Evolutionary conservation across 2,888 invertebrate genomes (phyloP).

Genomic region (Anagyrus pseudococci): DNA sequence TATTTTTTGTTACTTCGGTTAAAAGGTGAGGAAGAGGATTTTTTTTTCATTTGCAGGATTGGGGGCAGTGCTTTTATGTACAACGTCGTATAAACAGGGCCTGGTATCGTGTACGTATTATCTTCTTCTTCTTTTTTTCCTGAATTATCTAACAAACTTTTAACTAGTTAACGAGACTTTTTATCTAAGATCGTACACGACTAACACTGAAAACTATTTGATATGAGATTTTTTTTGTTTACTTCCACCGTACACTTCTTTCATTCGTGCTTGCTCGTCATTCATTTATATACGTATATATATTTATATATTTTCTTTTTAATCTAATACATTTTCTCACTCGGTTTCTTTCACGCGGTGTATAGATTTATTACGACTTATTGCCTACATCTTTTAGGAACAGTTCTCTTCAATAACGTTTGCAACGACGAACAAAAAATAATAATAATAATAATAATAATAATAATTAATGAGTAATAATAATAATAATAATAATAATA

Average conservation of each 20-base stretch:
- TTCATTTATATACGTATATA: conserved; percentile 24
- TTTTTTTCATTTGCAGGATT: too few relatives aligned
- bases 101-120: conserved; percentile 58
- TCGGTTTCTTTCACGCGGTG: conserved; percentile 17
- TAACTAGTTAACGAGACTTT: conserved; percentile 62
- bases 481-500: conserved; percentile 24
- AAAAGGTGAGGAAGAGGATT: conserved; percentile 15
- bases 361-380: conserved; percentile 54
- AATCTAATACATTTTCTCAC: neutral
- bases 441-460: conserved; percentile 29
- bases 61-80: conserved; percentile 60
- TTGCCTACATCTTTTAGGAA: conserved; percentile 61
- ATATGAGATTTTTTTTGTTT: conserved; percentile 60
- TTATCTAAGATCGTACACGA: conserved; percentile 59
- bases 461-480: conserved; percentile 34
- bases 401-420: conserved; percentile 59
- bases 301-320: conserved; percentile 12
- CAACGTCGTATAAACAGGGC: conserved; percentile 59
- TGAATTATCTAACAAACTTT: conserved; percentile 59
- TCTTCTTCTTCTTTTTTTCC: too few relatives aligned
- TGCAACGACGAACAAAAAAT: conserved; percentile 49
- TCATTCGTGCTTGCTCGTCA: too few relatives aligned
- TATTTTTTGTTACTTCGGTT: conserved; percentile 9
- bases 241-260: conserved; percentile 34
- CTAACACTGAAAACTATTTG: conserved; percentile 62